Base-by-base conservation (phyloP, 2,888 invertebrate species). In the Mesochorus sp. region DNA sequence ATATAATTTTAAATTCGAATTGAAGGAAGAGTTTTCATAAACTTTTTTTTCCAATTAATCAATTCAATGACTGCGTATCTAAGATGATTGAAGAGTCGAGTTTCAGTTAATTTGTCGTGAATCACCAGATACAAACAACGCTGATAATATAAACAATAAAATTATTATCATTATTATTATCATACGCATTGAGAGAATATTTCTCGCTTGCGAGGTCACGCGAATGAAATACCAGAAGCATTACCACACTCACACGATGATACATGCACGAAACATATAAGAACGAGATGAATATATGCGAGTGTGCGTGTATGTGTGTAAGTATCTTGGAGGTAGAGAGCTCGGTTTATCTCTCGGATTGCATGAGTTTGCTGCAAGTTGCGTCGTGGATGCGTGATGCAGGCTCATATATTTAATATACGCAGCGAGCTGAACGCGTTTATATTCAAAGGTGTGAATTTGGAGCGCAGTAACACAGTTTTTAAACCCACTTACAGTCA, bases 191-290 rank as follows among this genome's bases (percentile, higher is more conserved):
- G 14, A 21, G 44, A 39, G 66, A 51, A 59, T 64, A 64, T 72
- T 68, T 55, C 62, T 31, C 28, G 47, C 12, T n/a, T 6, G 37
- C 49, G 70, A 70, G 70, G 71, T 61, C 71, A 47, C 42, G 64
- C 28, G 44, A 68, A 47, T 47, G 34, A 62, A 51, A 74, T 67
- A 61, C 59, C 74, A 61, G 59, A 59, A 53, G 59, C 74, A 34
- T 59, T 67, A 61, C 28, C 39, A 26, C 49, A 31, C 34, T 21
- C 17, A 17, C 24, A 12, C 12, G 42, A 57, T 19, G 37, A 57
- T 53, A 42, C 53, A 49, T 31, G 12, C 51, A 24, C 6, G n/a
- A n/a, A n/a, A n/a, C n/a, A n/a, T 14, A 31, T 53, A 6, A 12
- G 5, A 68, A 55, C 8, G 39, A 73, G 55, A 64, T 26, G 39